Base-by-base conservation (phyloP, 2,113 vertebrate species). In the Malurus elegans region DNA sequence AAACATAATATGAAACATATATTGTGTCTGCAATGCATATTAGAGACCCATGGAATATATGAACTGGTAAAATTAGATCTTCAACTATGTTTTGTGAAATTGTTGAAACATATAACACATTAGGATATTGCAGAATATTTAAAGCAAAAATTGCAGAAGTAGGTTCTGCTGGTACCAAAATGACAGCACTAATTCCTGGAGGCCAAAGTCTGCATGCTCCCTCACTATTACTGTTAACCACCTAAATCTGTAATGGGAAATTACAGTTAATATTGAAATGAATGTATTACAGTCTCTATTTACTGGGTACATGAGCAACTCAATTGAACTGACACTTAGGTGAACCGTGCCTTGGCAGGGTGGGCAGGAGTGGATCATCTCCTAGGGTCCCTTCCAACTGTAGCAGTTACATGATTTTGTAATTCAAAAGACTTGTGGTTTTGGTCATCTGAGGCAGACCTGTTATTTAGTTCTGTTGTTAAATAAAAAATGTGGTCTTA, bases 401-500 rank as follows among this genome's bases (percentile, higher is more conserved):
- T 12, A 47, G 12, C 16, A 40, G 17, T 58, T 80, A 36, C 38
- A 28, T 45, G 32, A 45, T 58, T 69, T 10, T 32, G 23, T 78
- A 76, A 95, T 76, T 85, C 60, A 81, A 74, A 84, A 34, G 71
- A 85, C 1, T 54, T 79, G 78, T 65, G 85, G 56, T 51, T 95
- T 90, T 47, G 93, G 69, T 69, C 81, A 82, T 64, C 79, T 92
- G 53, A 97, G 71, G 85, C 16, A 73, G 12, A 85, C 38, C 93
- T 45, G 26, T 82, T 93, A 91, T 83, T 80, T 87, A 88, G 81
- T 93, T 96, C 53, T 93, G 69, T 54, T 92, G 71, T 74, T 82
- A 86, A 97, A 88, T 82, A 92, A 96, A 96, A 88, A 92, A 92
- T 32, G 19, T n/a, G 11, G 8, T 67, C 16, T 32, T 69, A 29